A percentile compares a stretch with the other conserved stretches of the same genome.
Conservation (phyloP, 92 coral and sea anemone genomes). For the Porites cylindrica region DNA sequence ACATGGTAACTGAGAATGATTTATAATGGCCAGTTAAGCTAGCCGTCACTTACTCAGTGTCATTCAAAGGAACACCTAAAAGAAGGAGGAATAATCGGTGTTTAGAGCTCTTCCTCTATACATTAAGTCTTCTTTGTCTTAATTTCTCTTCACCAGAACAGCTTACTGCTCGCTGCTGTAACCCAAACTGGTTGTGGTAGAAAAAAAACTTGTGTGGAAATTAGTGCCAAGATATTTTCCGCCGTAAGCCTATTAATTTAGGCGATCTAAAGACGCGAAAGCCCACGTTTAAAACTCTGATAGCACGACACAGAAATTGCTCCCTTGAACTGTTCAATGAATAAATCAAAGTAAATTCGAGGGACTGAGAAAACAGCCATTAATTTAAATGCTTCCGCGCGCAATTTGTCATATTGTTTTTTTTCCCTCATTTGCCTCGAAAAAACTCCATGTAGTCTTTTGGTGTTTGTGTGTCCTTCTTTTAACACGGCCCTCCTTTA, state of each 20-base stretch:
- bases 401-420: conserved; percentile 4
- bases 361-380: neutral
- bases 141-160: neutral
- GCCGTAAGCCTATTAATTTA: conserved; percentile 1
- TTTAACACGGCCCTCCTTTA: neutral
- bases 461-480: neutral
- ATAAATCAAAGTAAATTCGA: neutral
- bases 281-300: neutral
- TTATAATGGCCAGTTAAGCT: neutral
- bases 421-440: neutral
- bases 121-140: neutral
- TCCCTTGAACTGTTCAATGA: neutral
- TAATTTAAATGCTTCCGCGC: neutral
- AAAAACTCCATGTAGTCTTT: neutral
- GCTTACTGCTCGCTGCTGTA: neutral
- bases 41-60: neutral
- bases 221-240: neutral
- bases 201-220: conserved; percentile 4
- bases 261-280: neutral
- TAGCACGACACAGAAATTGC: neutral
- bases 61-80: neutral
- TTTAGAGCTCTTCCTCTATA: neutral
- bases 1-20: neutral
- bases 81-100: neutral
- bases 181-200: neutral